Conservation (phyloP, 2,888 invertebrate species). For the Anarsia innoxiella region DNA sequence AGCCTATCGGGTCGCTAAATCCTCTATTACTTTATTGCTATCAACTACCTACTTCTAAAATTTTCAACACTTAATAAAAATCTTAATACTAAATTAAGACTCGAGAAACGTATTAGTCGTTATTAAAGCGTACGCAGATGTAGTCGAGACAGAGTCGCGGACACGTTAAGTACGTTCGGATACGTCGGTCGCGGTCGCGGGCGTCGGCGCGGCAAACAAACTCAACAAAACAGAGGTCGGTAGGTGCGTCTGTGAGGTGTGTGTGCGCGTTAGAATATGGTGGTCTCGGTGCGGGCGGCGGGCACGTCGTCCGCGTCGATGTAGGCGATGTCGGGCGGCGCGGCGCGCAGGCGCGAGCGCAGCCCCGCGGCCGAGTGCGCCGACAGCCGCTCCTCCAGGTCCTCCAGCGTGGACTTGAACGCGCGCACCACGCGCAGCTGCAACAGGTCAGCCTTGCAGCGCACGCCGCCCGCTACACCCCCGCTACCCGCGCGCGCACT, state of each 20-base stretch:
- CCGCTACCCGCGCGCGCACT: slow-evolving; percentile 19
- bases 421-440: slow-evolving; percentile 99
- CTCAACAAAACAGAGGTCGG: slow-evolving; percentile 17
- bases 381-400: slow-evolving; percentile 98
- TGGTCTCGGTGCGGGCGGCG: slow-evolving; percentile 54
- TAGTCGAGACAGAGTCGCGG: slow-evolving; percentile 25
- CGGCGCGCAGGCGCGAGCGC: slow-evolving; percentile 69
- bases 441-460: slow-evolving; percentile 75
- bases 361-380: slow-evolving; percentile 97
- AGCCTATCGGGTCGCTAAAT: slow-evolving; percentile 38
- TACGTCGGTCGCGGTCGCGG: slow-evolving; percentile 19
- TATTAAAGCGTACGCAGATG: slow-evolving; percentile 27
- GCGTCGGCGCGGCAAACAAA: slow-evolving; percentile 25
- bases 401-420: slow-evolving; percentile 99
- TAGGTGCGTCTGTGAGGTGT: slow-evolving; percentile 21
- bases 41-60: slow-evolving; percentile 51
- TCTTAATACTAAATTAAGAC: slow-evolving; percentile 41
- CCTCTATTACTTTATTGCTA: slow-evolving; percentile 47
- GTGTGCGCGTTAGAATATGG: slow-evolving; percentile 46
- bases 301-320: slow-evolving; percentile 81
- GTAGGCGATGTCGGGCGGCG: slow-evolving; percentile 88
- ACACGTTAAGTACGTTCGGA: slow-evolving; percentile 44
- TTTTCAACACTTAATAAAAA: slow-evolving; percentile 60
- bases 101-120: too few relatives aligned
- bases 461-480: slow-evolving; percentile 25